Conservation (phyloP, 2,888 invertebrate species). For the Fissipunctia ypsillon region DNA sequence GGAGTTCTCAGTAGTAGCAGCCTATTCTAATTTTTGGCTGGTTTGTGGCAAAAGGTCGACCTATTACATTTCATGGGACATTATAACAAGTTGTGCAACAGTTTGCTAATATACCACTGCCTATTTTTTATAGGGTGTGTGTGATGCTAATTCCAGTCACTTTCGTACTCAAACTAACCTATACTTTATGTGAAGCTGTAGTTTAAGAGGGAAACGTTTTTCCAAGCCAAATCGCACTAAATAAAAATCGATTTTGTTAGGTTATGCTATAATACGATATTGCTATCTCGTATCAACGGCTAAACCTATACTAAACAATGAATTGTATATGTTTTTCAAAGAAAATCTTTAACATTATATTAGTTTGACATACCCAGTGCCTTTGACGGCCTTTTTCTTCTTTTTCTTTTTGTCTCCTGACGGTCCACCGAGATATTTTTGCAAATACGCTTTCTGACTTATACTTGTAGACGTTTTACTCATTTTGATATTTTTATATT, state of each 20-base stretch:
- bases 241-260: slow-evolving; percentile 2
- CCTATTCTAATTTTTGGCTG: not conserved
- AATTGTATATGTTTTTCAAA: not conserved
- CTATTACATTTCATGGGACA: not conserved
- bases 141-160: not conserved
- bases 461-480: slow-evolving; percentile 86
- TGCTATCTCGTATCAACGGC: not conserved
- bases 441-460: slow-evolving; percentile 94
- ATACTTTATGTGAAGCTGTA: not conserved
- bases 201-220: not conserved
- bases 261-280: not conserved
- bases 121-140: not conserved
- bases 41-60: not conserved
- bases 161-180: slow-evolving; percentile 3
- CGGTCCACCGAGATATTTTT: slow-evolving; percentile 93
- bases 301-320: not conserved
- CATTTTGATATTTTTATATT: not conserved
- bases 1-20: not conserved
- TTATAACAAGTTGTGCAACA: not conserved
- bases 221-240: not conserved
- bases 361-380: slow-evolving; percentile 80
- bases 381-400: slow-evolving; percentile 88
- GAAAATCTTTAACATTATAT: not conserved
- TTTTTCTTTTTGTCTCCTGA: slow-evolving; percentile 92
- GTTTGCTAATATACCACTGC: not conserved